Percentiles rank a stretch among this genome's conserved stretches.
These are phyloP conservation scores for Orius insidiosus DNA, from an alignment of 1,140 invertebrate species.

Conservation along the genomic window DNA sequence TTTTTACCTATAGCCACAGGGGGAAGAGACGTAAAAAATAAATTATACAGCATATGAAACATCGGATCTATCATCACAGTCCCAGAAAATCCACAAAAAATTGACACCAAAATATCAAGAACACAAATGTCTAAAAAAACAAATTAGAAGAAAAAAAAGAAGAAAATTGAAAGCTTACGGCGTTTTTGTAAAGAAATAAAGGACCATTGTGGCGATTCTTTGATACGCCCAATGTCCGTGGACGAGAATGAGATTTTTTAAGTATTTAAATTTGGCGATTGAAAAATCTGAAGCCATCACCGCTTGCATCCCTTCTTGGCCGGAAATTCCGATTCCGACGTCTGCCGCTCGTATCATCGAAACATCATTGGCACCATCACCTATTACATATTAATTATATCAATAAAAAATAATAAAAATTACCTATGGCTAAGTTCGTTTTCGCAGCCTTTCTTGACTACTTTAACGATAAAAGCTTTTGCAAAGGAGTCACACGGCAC, in stretches of 20 bases:
- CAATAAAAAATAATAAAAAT: too few species aligned
- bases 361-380: constrained; percentile 93
- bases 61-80: constrained; percentile 84
- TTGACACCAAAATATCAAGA: constrained; percentile 84
- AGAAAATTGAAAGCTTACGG: constrained; percentile 43
- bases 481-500: constrained; percentile 88
- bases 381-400: too few species aligned
- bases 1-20: constrained; percentile 71
- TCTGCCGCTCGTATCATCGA: constrained; percentile 97
- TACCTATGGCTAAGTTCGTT: constrained; percentile 81
- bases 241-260: constrained; percentile 70
- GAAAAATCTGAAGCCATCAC: constrained; percentile 96
- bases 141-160: neutral
- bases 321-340: constrained; percentile 85
- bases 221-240: constrained; percentile 97
- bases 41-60: constrained; percentile 85
- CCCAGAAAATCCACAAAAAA: constrained; percentile 82
- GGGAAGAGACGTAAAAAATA: constrained; percentile 85
- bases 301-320: constrained; percentile 88
- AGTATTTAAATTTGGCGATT: constrained; percentile 72
- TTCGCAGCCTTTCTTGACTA: constrained; percentile 73
- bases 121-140: constrained; percentile 63
- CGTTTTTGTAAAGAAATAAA: constrained; percentile 98
- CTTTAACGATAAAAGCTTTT: constrained; percentile 69
- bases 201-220: constrained; percentile 74